Conservation (phyloP, 2,888 invertebrate genomes). For the Drepana falcataria region DNA sequence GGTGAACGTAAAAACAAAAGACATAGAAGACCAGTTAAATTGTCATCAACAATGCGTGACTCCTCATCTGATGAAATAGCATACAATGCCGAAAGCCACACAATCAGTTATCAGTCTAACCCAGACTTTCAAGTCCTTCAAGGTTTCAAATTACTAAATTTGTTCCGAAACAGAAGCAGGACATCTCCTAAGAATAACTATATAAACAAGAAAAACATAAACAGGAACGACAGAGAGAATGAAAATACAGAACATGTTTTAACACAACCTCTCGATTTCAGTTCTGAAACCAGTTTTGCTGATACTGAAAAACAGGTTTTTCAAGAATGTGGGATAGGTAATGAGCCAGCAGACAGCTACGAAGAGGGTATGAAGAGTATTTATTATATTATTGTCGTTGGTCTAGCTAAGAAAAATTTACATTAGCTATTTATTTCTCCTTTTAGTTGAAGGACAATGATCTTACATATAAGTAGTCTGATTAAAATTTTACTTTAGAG, state of each 20-base stretch:
- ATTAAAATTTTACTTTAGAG: no score
- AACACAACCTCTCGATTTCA: conserved; percentile 22
- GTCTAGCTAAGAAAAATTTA: no score
- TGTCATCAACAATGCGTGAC: conserved; percentile 19
- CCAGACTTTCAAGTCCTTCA: conserved; percentile 64
- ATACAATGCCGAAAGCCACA: conserved; percentile 42
- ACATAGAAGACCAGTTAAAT: conserved; percentile 35
- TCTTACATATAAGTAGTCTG: conserved; percentile 5
- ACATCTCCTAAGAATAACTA: conserved; percentile 21
- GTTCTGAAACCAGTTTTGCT: conserved; percentile 22
- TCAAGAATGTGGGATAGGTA: conserved; percentile 46
- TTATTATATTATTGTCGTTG: no score
- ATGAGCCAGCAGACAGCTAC: conserved; percentile 8
- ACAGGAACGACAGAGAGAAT: conserved; percentile 26
- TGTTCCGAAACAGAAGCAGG: conserved; percentile 44
- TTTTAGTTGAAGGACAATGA: not conserved
- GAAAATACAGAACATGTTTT: conserved; percentile 29
- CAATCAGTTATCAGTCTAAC: conserved; percentile 54
- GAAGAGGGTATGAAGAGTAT: conserved; percentile 8
- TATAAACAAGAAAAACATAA: conserved; percentile 30
- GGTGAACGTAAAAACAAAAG: conserved; percentile 14
- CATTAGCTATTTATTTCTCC: no score
- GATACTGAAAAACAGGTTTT: conserved; percentile 37
- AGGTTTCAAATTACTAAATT: conserved; percentile 62
- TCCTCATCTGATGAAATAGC: conserved; percentile 24